Evolutionary conservation across 2,797 vertebrate species (phyloP).

Genomic region (Melanotaenia boesemani): DNA sequence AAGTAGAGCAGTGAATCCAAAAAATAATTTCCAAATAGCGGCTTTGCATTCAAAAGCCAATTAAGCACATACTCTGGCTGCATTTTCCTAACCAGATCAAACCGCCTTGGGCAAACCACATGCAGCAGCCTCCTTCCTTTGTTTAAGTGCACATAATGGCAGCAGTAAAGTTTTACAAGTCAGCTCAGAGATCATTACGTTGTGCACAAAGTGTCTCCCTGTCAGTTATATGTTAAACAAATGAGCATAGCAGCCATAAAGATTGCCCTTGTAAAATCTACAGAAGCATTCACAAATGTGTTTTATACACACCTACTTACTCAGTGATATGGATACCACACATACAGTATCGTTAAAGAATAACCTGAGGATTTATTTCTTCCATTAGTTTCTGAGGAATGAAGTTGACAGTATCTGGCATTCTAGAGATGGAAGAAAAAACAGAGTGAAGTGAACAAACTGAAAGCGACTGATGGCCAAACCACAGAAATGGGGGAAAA

Average conservation of each 20-base stretch:
- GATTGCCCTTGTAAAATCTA: constrained; percentile 57
- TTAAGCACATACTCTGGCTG: constrained; percentile 48
- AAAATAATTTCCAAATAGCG: constrained; percentile 13
- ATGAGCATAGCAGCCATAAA: constrained; percentile 67
- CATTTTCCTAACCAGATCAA: constrained; percentile 56
- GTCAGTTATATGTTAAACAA: constrained; percentile 73
- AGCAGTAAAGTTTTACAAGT: constrained; percentile 80
- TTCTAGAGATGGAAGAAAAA: constrained; percentile 53
- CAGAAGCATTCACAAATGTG: constrained; percentile 34
- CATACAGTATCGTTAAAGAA: constrained; percentile 20
- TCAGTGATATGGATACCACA: constrained; percentile 21
- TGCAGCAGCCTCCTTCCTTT: constrained; percentile 52
- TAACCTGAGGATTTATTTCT: constrained; percentile 31
- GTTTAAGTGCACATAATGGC: constrained; percentile 80
- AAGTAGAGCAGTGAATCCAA: constrained; percentile 2
- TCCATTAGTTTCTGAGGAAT: constrained; percentile 49
- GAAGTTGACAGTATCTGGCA: constrained; percentile 45
- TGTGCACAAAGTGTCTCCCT: constrained; percentile 61
- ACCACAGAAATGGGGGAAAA: constrained; percentile 28
- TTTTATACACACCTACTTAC: constrained; percentile 30
- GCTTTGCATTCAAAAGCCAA: constrained; percentile 27
- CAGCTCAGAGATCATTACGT: constrained; percentile 74
- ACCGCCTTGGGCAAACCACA: constrained; percentile 57
- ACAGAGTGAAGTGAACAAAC: constrained; percentile 42
- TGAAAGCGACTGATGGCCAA: constrained; percentile 47